Evolutionary conservation across 2,797 vertebrate genomes (phyloP).

Genomic region (Pteropus rufus): DNA sequence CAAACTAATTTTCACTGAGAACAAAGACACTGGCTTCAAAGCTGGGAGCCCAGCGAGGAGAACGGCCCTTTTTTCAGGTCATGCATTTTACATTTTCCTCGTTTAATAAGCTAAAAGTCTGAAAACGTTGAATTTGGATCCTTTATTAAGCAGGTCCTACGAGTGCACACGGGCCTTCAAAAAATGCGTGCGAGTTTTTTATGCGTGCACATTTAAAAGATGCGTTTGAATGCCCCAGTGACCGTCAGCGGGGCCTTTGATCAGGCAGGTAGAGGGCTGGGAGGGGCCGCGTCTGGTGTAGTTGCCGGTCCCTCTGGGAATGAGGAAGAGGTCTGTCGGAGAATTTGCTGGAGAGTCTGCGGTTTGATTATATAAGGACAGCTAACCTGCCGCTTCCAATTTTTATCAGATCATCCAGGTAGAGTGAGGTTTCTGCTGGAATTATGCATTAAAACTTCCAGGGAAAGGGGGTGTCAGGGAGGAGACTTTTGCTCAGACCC

Average conservation of each 20-base stretch:
- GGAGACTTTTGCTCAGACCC: background rate
- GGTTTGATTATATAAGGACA: background rate
- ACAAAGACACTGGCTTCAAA: slow-evolving; percentile 73
- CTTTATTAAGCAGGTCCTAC: slow-evolving; percentile 52
- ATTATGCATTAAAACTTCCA: background rate
- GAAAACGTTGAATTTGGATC: slow-evolving; percentile 51
- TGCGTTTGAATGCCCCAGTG: background rate
- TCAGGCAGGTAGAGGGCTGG: background rate
- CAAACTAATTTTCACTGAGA: slow-evolving; percentile 67
- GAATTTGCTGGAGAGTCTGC: background rate
- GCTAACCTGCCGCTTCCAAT: background rate
- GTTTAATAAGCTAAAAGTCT: slow-evolving; percentile 64
- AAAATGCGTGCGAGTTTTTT: background rate
- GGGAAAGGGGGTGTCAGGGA: fast-evolving
- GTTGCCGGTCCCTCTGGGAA: background rate
- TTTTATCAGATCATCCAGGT: background rate
- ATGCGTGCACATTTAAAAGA: background rate
- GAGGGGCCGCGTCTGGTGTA: background rate
- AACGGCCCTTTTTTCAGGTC: slow-evolving; percentile 65
- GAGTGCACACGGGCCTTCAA: slow-evolving; percentile 12
- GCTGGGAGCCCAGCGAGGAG: background rate
- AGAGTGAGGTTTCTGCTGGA: background rate
- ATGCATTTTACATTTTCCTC: slow-evolving; percentile 61
- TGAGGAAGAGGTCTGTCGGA: background rate
- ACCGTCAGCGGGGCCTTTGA: slow-evolving; percentile 53